Conservation (phyloP, 2,113 vertebrate genomes). For the Diphyllodes magnificus region DNA sequence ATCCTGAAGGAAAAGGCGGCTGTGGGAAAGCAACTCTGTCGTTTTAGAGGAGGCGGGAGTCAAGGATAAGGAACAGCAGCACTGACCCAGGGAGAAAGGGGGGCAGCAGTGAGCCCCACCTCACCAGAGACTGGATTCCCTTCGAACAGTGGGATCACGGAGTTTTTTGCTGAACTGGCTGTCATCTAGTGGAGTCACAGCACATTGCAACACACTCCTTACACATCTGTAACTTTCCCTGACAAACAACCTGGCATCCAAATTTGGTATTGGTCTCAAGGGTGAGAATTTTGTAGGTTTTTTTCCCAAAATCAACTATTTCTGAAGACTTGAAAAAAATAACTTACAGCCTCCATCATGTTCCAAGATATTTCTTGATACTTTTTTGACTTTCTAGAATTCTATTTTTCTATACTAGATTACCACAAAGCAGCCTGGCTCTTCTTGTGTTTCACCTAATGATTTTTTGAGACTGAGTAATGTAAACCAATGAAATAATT, state of each 20-base stretch:
- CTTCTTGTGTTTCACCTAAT: neutral
- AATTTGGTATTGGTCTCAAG: neutral
- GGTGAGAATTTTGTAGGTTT: neutral
- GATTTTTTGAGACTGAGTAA: neutral
- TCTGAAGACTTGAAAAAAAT: neutral
- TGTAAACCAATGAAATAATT: neutral
- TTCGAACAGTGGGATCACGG: rapidly evolving
- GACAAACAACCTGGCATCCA: neutral
- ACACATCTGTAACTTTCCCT: neutral
- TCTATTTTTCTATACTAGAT: neutral
- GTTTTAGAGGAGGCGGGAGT: neutral
- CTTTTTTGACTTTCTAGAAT: neutral
- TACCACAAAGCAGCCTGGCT: neutral
- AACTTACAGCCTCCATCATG: rapidly evolving
- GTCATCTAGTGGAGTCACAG: neutral
- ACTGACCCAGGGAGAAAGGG: neutral
- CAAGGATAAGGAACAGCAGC: neutral
- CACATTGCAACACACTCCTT: neutral
- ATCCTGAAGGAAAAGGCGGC: neutral
- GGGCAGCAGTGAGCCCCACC: rapidly evolving
- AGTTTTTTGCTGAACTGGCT: neutral
- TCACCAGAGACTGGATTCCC: rapidly evolving
- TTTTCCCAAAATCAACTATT: neutral
- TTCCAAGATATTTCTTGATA: neutral
- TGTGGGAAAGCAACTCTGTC: neutral